phyloP scores from a whole-genome alignment of 2,797 vertebrate species.

The Coregonus ussuriensis region DNA sequence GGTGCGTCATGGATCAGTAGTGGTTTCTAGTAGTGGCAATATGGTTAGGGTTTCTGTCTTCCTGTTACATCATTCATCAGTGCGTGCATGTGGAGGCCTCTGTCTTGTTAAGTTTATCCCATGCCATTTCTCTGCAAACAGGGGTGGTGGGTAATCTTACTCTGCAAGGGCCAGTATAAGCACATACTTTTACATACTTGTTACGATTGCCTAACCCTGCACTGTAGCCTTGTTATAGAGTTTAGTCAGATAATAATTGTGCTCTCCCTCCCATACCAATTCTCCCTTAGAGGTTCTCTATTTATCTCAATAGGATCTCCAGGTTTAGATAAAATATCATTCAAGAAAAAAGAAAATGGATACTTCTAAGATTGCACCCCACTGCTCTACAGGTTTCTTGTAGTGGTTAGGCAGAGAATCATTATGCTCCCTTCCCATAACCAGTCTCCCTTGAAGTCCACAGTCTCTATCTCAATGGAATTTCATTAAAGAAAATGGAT shows the following conservation, averaged over 20 bases:
- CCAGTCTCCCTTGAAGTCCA: background rate
- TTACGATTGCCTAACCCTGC: no score
- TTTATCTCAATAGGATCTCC: no score
- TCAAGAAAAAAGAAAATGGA: no score
- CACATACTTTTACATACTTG: no score
- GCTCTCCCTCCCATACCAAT: no score
- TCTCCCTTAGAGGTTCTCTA: no score
- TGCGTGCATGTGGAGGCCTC: background rate
- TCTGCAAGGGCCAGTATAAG: background rate
- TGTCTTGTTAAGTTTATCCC: background rate
- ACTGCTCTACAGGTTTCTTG: background rate
- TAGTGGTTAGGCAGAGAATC: background rate
- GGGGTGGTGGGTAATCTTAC: background rate
- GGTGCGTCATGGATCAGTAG: background rate
- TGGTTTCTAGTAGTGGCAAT: background rate
- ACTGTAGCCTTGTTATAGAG: no score
- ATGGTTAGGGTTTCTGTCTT: background rate
- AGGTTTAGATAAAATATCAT: no score
- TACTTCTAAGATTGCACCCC: no score
- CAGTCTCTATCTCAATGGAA: background rate
- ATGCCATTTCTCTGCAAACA: background rate
- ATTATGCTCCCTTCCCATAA: background rate
- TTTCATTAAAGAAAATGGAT: background rate
- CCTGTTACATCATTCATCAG: background rate
- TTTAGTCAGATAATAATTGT: no score